Evolutionary conservation across 2,113 vertebrate species (phyloP).

Genomic region (Albula goreensis): DNA sequence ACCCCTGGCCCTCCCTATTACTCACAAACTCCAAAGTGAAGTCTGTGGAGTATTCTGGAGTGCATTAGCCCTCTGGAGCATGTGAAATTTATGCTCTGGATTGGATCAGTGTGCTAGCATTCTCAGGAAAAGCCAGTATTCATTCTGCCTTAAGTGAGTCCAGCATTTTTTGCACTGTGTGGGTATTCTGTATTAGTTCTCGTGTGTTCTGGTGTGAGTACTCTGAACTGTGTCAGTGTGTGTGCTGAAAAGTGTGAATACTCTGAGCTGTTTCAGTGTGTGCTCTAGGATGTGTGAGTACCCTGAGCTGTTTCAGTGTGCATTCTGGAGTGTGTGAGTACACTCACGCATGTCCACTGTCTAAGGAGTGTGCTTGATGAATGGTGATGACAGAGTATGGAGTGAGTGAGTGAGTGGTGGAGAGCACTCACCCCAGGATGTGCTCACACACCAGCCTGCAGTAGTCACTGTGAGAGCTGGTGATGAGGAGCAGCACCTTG

Average conservation of each 20-base stretch:
- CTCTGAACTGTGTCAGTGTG: not conserved
- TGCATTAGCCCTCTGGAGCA: not conserved
- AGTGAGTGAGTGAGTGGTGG: not conserved
- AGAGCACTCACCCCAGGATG: constrained; percentile 81
- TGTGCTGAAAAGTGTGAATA: not conserved
- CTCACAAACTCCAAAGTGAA: not conserved
- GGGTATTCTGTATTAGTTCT: too few relatives aligned
- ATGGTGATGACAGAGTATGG: not conserved
- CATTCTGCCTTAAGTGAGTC: too few relatives aligned
- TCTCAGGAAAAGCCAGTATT: too few relatives aligned
- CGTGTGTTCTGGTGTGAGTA: not conserved
- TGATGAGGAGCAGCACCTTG: constrained; percentile 88
- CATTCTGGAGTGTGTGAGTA: not conserved
- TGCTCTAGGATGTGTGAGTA: not conserved
- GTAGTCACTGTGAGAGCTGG: constrained; percentile 95
- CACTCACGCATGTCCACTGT: not conserved
- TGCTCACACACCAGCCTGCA: constrained; percentile 88
- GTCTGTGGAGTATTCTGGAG: not conserved
- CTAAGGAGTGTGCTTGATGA: not conserved
- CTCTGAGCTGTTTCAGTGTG: not conserved
- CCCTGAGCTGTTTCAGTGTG: not conserved
- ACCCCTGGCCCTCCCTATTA: too few relatives aligned
- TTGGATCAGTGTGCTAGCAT: not conserved
- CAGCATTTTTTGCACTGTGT: too few relatives aligned
- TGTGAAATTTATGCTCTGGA: not conserved